These are phyloP conservation scores for Dipodomys merriami DNA, from an alignment of 2,113 vertebrate species.

Conservation along the genomic window DNA sequence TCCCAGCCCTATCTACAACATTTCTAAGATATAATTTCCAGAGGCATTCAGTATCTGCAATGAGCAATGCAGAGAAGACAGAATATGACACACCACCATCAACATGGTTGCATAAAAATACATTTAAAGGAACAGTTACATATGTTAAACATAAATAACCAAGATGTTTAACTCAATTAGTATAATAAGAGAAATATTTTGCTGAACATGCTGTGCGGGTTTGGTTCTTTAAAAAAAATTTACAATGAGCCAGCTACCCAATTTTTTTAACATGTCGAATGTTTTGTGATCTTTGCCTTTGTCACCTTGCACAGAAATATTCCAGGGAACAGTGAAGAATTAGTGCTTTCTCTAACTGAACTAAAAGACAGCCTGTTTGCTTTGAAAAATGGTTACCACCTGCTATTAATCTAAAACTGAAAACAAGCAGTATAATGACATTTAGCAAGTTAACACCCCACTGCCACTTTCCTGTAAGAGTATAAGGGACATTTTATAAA, in stretches of 20 bases:
- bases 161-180: not conserved
- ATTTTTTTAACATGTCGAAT: constrained; percentile 47
- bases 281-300: constrained; percentile 71
- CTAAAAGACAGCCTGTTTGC: constrained; percentile 77
- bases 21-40: not conserved
- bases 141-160: not conserved
- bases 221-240: constrained; percentile 27
- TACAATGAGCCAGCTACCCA: constrained; percentile 55
- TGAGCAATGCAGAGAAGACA: not conserved
- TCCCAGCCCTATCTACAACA: no score
- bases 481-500: constrained; percentile 36
- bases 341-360: constrained; percentile 68
- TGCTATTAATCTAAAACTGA: constrained; percentile 76
- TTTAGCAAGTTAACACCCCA: constrained; percentile 74
- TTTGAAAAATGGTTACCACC: constrained; percentile 72
- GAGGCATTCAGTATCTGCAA: not conserved
- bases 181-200: not conserved
- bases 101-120: not conserved
- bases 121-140: no score
- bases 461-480: constrained; percentile 40
- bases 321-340: constrained; percentile 75
- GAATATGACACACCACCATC: not conserved
- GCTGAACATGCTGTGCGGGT: not conserved
- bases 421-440: constrained; percentile 67
- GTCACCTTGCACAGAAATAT: constrained; percentile 70